A percentile compares a stretch with the other conserved stretches of the same genome.
phyloP scores from a whole-genome alignment of 2,888 invertebrate genomes.

The Andrena trimmerana region DNA sequence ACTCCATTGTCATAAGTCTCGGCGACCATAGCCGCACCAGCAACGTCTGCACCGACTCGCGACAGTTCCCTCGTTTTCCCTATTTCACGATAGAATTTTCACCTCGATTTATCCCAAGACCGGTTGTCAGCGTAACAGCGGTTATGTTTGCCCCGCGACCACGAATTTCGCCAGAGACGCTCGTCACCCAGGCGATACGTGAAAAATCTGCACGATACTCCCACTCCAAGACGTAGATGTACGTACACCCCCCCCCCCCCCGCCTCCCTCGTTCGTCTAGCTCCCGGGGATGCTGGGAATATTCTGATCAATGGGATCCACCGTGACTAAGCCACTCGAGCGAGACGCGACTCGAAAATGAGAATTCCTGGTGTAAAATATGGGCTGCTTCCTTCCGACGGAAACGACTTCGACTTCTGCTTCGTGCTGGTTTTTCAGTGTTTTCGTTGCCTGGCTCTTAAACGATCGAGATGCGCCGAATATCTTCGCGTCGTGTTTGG shows the following conservation, averaged over 20 bases:
- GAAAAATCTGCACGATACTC: slow-evolving; percentile 47
- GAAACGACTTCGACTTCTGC: background rate
- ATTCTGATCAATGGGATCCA: slow-evolving; percentile 46
- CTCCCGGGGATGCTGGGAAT: background rate
- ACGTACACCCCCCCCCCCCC: background rate
- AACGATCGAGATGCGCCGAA: background rate
- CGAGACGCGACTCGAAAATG: slow-evolving; percentile 19
- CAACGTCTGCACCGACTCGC: slow-evolving; percentile 51
- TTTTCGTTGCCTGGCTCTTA: background rate
- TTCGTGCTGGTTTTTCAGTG: background rate
- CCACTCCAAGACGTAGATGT: slow-evolving; percentile 22
- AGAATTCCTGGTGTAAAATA: slow-evolving; percentile 24
- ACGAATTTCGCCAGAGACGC: slow-evolving; percentile 37
- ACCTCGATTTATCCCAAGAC: slow-evolving; percentile 63
- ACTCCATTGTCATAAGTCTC: slow-evolving; percentile 55
- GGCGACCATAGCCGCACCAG: slow-evolving; percentile 43
- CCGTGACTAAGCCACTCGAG: slow-evolving; percentile 19
- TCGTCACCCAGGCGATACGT: slow-evolving; percentile 37
- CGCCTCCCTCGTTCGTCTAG: slow-evolving; percentile 11
- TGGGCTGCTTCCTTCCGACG: background rate
- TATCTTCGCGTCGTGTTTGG: background rate
- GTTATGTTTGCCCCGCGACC: slow-evolving; percentile 41
- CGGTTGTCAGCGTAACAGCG: slow-evolving; percentile 49
- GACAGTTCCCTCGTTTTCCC: slow-evolving; percentile 55
- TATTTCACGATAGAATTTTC: slow-evolving; percentile 58